phyloP scores from a whole-genome alignment of 2,888 invertebrate species.

The Mythimna pallens region DNA sequence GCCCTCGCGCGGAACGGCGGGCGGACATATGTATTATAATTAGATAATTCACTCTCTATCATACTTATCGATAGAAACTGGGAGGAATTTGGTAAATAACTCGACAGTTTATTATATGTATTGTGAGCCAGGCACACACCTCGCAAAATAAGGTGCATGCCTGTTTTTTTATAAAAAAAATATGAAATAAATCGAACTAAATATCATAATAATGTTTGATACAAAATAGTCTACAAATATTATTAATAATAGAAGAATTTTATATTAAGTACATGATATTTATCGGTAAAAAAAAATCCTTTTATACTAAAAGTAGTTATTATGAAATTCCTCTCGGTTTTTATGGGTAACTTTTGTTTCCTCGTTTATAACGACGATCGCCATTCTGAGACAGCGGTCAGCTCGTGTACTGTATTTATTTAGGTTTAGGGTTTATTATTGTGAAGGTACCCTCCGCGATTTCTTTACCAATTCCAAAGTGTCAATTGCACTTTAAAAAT shows the following conservation, averaged over 20 bases:
- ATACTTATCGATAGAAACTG: slow-evolving; percentile 46
- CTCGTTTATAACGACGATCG: slow-evolving; percentile 61
- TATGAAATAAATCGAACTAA: slow-evolving; percentile 54
- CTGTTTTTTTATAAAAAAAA: slow-evolving; percentile 46
- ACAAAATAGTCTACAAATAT: slow-evolving; percentile 54
- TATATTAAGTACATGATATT: slow-evolving; percentile 48
- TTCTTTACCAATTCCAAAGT: slow-evolving; percentile 57
- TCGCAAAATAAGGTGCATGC: slow-evolving; percentile 33
- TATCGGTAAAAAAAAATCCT: slow-evolving; percentile 27
- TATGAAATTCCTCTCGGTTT: slow-evolving; percentile 55
- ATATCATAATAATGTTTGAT: slow-evolving; percentile 63
- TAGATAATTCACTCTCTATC: slow-evolving; percentile 67
- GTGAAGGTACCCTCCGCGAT: slow-evolving; percentile 69
- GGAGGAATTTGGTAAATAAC: slow-evolving; percentile 59
- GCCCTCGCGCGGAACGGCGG: slow-evolving; percentile 42
- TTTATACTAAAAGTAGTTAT: slow-evolving; percentile 39
- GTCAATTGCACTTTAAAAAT: slow-evolving; percentile 61
- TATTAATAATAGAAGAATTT: slow-evolving; percentile 53
- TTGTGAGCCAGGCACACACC: slow-evolving; percentile 31
- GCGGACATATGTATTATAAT: slow-evolving; percentile 65
- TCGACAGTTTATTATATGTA: slow-evolving; percentile 46
- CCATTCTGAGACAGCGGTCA: slow-evolving; percentile 55
- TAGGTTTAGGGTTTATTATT: slow-evolving; percentile 66
- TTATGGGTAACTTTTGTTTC: slow-evolving; percentile 56
- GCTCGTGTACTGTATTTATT: slow-evolving; percentile 67